Evolutionary conservation across 53 echinoderm and acorn worm species (phyloP).

Genomic region (Temnopleurus reevesii): DNA sequence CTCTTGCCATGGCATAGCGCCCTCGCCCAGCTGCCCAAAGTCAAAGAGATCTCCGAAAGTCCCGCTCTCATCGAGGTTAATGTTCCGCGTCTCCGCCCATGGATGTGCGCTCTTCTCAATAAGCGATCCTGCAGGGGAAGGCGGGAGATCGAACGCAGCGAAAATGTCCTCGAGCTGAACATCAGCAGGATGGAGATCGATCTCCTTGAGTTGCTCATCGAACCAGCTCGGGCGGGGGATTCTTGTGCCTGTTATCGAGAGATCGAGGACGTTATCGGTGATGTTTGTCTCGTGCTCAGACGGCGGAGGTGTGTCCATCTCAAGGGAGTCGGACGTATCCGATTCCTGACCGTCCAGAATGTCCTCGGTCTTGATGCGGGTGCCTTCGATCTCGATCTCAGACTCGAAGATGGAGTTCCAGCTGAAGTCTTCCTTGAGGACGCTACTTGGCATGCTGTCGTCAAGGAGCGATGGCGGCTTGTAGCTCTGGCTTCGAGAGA

Average conservation of each 20-base stretch:
- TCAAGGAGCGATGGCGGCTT: conserved; percentile 69
- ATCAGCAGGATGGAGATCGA: conserved; percentile 48
- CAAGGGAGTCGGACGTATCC: conserved; percentile 64
- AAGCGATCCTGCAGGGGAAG: conserved; percentile 82
- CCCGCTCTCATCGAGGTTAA: conserved; percentile 54
- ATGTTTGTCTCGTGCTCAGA: conserved; percentile 61
- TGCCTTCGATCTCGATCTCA: conserved; percentile 92
- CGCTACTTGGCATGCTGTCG: conserved; percentile 85
- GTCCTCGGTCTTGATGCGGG: conserved; percentile 88
- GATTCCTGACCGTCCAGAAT: conserved; percentile 66
- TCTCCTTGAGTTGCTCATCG: conserved; percentile 66
- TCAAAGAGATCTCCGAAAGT: conserved; percentile 79
- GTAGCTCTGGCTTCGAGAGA: conserved; percentile 52
- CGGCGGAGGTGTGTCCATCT: conserved; percentile 77
- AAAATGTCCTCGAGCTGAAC: conserved; percentile 70
- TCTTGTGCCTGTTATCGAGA: conserved; percentile 78
- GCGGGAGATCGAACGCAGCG: conserved; percentile 75
- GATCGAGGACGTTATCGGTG: conserved; percentile 65
- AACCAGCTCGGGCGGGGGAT: conserved; percentile 89
- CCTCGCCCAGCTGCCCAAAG: conserved; percentile 59
- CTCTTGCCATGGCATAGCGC: conserved; percentile 56
- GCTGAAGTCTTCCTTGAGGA: conserved; percentile 83
- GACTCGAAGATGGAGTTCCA: conserved; percentile 95
- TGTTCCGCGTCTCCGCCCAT: conserved; percentile 81
- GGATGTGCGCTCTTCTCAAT: conserved; percentile 73